phyloP scores from a whole-genome alignment of 1,140 invertebrate species.

The Apis cerana region DNA sequence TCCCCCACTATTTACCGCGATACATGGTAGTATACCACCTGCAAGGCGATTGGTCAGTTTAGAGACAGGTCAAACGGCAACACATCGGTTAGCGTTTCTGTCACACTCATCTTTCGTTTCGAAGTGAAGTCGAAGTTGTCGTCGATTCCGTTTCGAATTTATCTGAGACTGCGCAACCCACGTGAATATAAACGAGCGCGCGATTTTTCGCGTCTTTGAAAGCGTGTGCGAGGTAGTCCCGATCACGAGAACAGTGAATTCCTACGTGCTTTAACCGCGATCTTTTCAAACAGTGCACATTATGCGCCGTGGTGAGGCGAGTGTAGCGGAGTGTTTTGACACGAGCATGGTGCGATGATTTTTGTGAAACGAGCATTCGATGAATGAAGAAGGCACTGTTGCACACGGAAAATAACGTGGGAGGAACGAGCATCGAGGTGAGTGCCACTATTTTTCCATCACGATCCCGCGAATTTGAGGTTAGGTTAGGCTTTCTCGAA shows the following conservation, averaged over 20 bases:
- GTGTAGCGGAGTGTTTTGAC: constrained; percentile 55
- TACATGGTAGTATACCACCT: constrained; percentile 61
- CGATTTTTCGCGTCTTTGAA: background rate
- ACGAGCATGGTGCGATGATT: constrained; percentile 21
- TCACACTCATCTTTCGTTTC: constrained; percentile 63
- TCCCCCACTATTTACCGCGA: constrained; percentile 35
- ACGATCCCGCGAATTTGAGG: constrained; percentile 34
- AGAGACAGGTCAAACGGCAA: constrained; percentile 77
- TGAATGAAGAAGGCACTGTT: constrained; percentile 44
- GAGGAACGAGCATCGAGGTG: constrained; percentile 50
- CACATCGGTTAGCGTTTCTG: constrained; percentile 68
- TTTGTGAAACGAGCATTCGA: constrained; percentile 21
- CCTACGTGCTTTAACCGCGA: constrained; percentile 25
- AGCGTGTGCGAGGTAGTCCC: background rate
- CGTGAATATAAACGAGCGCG: constrained; percentile 5
- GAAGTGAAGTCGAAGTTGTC: background rate
- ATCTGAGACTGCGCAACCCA: background rate
- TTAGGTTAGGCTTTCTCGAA: constrained; percentile 47
- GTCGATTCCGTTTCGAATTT: constrained; percentile 12
- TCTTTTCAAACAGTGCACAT: constrained; percentile 47
- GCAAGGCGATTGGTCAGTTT: constrained; percentile 74
- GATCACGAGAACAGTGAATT: background rate
- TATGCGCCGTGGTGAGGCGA: constrained; percentile 41
- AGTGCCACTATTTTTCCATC: constrained; percentile 43
- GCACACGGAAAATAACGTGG: background rate